Conservation (phyloP, 53 echinoderm and acorn worm species). For the Echinarachnius parma region DNA sequence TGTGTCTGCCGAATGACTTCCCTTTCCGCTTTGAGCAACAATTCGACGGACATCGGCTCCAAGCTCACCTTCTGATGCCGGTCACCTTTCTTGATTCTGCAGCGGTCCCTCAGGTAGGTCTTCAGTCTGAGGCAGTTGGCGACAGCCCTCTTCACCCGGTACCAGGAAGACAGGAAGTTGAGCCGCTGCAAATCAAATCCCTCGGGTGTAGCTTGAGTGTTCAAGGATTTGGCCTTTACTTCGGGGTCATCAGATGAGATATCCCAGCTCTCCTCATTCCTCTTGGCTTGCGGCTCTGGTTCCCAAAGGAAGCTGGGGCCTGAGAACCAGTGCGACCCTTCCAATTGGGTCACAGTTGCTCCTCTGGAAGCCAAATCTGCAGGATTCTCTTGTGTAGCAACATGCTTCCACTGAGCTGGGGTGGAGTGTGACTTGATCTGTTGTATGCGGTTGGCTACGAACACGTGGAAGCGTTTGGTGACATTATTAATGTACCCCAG, state of each 20-base stretch:
- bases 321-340: constrained; percentile 26
- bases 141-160: constrained; percentile 35
- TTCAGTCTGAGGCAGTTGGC: constrained; percentile 27
- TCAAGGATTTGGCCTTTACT: not conserved
- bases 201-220: not conserved
- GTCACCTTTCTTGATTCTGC: no score
- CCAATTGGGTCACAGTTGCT: not conserved
- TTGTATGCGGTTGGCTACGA: constrained; percentile 43
- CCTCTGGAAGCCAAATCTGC: constrained; percentile 49
- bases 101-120: not conserved
- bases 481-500: constrained; percentile 53
- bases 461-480: constrained; percentile 44
- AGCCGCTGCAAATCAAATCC: not conserved
- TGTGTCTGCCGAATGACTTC: constrained; percentile 29
- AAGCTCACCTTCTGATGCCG: no score
- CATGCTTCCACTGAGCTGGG: constrained; percentile 42
- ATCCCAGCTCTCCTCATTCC: not conserved
- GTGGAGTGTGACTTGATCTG: constrained; percentile 23
- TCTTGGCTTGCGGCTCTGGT: not conserved
- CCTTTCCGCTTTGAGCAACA: constrained; percentile 33
- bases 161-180: constrained; percentile 4
- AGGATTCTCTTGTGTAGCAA: constrained; percentile 40
- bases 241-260: not conserved
- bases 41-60: constrained; percentile 8
- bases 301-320: constrained; percentile 50